phyloP scores from a whole-genome alignment of 2,797 vertebrate genomes.

The Natrix natrix region DNA sequence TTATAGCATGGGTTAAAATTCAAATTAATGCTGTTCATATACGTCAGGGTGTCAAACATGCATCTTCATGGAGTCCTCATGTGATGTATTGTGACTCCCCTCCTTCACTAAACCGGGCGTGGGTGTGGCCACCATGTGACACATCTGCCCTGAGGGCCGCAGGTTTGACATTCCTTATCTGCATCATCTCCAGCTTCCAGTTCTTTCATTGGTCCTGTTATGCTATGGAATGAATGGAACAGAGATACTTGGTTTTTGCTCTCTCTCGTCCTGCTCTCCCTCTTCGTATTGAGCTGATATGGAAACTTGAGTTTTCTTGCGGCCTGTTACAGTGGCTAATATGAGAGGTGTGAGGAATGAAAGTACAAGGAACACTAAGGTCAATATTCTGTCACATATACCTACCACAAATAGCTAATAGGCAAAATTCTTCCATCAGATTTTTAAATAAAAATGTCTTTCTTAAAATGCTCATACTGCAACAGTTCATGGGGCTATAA shows the following conservation, averaged over 20 bases:
- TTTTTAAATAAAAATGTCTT: neutral
- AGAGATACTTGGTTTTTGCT: neutral
- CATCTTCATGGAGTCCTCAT: rapidly evolving
- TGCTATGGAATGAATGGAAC: neutral
- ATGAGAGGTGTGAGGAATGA: neutral
- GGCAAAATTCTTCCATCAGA: neutral
- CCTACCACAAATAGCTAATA: neutral
- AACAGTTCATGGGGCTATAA: neutral
- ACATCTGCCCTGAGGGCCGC: rapidly evolving
- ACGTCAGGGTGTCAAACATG: neutral
- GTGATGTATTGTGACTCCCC: neutral
- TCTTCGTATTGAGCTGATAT: neutral
- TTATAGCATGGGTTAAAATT: neutral
- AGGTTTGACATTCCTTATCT: neutral
- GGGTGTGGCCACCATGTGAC: neutral
- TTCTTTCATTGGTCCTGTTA: neutral
- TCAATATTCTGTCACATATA: neutral
- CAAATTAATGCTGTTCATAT: neutral
- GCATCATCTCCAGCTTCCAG: no score
- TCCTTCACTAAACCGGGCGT: neutral
- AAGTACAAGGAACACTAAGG: neutral
- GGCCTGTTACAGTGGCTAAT: neutral
- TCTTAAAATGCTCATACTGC: neutral
- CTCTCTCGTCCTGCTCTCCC: no score
- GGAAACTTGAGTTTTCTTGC: neutral